A percentile compares a stretch with the other conserved stretches of the same genome.
phyloP scores from a whole-genome alignment of 2,113 vertebrate species.

The Pantherophis guttatus region DNA sequence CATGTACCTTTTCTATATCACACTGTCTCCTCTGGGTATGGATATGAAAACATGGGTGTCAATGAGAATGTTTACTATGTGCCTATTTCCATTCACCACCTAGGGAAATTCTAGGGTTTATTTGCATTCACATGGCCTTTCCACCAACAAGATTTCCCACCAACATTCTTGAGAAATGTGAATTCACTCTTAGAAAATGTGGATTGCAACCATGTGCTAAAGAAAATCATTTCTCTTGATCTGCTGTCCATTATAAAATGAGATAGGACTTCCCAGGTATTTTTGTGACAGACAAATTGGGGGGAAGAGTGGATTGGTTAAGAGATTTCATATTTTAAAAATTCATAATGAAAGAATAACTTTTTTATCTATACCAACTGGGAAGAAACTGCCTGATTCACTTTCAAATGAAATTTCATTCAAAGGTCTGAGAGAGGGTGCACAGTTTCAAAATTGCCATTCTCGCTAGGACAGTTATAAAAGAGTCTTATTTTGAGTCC shows the following conservation, averaged over 20 bases:
- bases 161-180: neutral
- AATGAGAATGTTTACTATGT: neutral
- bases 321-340: neutral
- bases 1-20: neutral
- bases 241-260: neutral
- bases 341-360: neutral
- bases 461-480: neutral
- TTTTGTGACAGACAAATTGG: neutral
- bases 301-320: neutral
- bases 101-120: neutral
- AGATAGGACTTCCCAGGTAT: neutral
- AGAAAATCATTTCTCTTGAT: neutral
- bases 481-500: neutral
- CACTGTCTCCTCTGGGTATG: neutral
- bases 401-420: neutral
- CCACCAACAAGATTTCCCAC: neutral
- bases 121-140: neutral
- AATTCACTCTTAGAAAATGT: neutral
- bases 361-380: neutral
- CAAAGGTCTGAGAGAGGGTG: neutral
- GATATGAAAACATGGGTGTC: neutral
- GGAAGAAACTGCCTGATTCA: neutral
- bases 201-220: neutral
- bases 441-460: neutral
- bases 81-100: neutral